These are phyloP conservation scores for Dolichomitus sp. DNA, from an alignment of 2,888 invertebrate species.

Conservation along the genomic window DNA sequence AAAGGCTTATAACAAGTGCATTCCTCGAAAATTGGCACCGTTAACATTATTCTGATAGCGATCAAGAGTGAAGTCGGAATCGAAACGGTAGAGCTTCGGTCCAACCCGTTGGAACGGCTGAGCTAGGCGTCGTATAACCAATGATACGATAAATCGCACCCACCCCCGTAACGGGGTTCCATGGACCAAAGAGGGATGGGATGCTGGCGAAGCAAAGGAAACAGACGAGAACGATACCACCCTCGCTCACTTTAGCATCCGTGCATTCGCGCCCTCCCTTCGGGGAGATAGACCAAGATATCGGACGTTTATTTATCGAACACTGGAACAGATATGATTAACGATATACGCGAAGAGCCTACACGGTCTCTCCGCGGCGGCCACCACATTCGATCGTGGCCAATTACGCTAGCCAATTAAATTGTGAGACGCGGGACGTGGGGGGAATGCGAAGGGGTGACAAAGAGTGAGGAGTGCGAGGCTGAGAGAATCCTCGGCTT, in stretches of 20 bases:
- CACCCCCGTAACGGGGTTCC: constrained; percentile 1
- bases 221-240: not conserved
- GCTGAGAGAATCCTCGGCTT: constrained; percentile 26
- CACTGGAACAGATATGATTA: constrained; percentile 58
- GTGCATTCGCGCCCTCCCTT: not conserved
- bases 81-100: constrained; percentile 13
- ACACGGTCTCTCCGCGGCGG: constrained; percentile 15
- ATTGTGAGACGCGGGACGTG: constrained; percentile 47
- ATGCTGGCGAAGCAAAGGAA: not conserved
- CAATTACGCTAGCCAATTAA: constrained; percentile 70
- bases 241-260: not conserved
- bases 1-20: not conserved
- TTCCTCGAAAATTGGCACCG: constrained; percentile 39
- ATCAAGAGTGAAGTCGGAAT: constrained; percentile 45
- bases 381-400: constrained; percentile 48
- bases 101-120: not conserved
- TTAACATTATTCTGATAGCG: constrained; percentile 43
- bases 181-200: not conserved
- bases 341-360: constrained; percentile 43
- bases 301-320: constrained; percentile 64
- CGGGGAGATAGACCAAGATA: constrained; percentile 32
- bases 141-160: constrained; percentile 47
- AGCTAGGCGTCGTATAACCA: constrained; percentile 37
- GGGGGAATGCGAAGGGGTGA: not conserved
- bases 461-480: constrained; percentile 5